Conservation (phyloP, 2,797 vertebrate species). For the Alcedo quadribrachys region DNA sequence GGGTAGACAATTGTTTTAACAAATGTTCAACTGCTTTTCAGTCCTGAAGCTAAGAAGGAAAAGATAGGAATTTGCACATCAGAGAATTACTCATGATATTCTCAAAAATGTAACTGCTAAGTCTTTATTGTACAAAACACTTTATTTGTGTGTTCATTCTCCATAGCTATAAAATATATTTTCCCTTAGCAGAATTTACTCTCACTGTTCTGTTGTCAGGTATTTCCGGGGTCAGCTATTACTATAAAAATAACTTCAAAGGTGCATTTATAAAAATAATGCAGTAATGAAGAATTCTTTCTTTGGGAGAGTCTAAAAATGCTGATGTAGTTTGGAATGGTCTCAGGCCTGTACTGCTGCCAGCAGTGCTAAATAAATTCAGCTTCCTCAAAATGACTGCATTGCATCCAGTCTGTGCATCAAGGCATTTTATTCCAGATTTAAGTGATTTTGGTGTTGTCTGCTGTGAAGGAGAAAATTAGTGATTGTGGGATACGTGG, state of each 20-base stretch:
- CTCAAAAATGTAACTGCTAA: conserved; percentile 33
- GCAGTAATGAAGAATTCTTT: background rate
- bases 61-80: conserved; percentile 37
- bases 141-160: conserved; percentile 50
- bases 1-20: conserved; percentile 52
- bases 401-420: background rate
- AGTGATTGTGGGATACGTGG: background rate
- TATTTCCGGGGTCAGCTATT: conserved; percentile 29
- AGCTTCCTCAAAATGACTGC: background rate
- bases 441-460: background rate
- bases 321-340: background rate
- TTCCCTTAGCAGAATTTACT: conserved; percentile 46
- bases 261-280: conserved; percentile 4
- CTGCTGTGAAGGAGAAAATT: background rate
- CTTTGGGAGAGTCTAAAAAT: conserved; percentile 30
- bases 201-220: conserved; percentile 3
- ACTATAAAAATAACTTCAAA: conserved; percentile 31
- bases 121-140: conserved; percentile 57
- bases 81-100: conserved; percentile 54
- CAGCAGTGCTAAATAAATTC: background rate
- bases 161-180: conserved; percentile 40
- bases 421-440: background rate
- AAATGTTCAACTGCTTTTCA: conserved; percentile 50
- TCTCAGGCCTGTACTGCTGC: background rate
- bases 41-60: conserved; percentile 38